A percentile compares a stretch with the other conserved stretches of the same genome.
These are phyloP conservation scores for Colletes collaris DNA, from an alignment of 2,888 invertebrate species.

Conservation along the genomic window DNA sequence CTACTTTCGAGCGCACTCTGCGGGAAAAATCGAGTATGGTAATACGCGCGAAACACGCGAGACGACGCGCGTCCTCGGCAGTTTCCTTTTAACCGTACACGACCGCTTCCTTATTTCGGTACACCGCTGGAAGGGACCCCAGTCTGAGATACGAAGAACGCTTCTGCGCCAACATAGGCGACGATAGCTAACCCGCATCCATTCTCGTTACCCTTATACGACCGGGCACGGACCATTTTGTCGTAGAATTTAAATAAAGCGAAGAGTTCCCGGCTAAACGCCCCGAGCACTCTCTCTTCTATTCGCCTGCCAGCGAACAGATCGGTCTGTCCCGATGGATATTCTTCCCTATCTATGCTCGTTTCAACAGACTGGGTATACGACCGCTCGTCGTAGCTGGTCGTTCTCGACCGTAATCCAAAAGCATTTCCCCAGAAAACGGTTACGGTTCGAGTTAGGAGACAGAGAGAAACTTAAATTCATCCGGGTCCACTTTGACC, in stretches of 20 bases:
- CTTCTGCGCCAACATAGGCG: slow-evolving; percentile 48
- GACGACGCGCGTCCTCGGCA: slow-evolving; percentile 11
- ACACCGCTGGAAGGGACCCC: slow-evolving; percentile 37
- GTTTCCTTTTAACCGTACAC: slow-evolving; percentile 33
- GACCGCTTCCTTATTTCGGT: slow-evolving; percentile 42
- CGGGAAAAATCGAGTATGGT: slow-evolving; percentile 27
- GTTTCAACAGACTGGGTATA: slow-evolving; percentile 8
- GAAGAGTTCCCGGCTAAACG: slow-evolving; percentile 63
- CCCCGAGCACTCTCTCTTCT: slow-evolving; percentile 30
- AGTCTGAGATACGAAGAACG: slow-evolving; percentile 39
- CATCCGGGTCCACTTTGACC: too few relatives aligned
- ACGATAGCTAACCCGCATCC: slow-evolving; percentile 33
- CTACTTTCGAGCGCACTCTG: slow-evolving; percentile 12
- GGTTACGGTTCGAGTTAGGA: too few relatives aligned
- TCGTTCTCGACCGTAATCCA: not conserved
- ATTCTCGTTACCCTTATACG: slow-evolving; percentile 19
- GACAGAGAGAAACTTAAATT: too few relatives aligned
- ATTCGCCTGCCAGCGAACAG: slow-evolving; percentile 26
- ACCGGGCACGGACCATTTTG: slow-evolving; percentile 72
- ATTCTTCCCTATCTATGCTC: slow-evolving; percentile 34
- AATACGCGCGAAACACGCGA: slow-evolving; percentile 30
- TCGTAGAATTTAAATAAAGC: slow-evolving; percentile 79
- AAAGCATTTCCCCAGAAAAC: not conserved
- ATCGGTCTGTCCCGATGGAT: slow-evolving; percentile 33
- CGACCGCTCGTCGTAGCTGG: not conserved